A percentile compares a stretch with the other conserved stretches of the same genome.
These are phyloP conservation scores for Drosophila melanosoma DNA, from an alignment of 2,888 invertebrate species.

Conservation along the genomic window DNA sequence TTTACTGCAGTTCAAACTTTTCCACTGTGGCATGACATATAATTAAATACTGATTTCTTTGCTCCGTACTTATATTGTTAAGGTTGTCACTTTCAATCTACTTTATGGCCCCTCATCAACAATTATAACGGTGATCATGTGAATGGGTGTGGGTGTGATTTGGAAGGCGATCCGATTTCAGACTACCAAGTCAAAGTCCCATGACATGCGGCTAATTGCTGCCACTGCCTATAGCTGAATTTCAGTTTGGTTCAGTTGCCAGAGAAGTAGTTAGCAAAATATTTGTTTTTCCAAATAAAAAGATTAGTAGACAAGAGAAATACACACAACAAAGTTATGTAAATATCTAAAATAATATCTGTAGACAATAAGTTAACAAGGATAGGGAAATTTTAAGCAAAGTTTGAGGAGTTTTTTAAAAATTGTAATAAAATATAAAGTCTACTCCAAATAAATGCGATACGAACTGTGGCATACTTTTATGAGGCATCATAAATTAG, in stretches of 20 bases:
- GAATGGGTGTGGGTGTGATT: slow-evolving; percentile 37
- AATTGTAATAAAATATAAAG: background rate
- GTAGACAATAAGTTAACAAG: background rate
- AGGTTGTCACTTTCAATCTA: slow-evolving; percentile 28
- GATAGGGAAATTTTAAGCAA: background rate
- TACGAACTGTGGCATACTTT: slow-evolving; percentile 64
- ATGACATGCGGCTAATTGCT: slow-evolving; percentile 32
- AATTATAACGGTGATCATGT: slow-evolving; percentile 18
- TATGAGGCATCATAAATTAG: slow-evolving; percentile 51
- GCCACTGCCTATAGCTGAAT: background rate
- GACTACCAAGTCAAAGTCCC: slow-evolving; percentile 27
- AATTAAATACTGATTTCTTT: slow-evolving; percentile 30
- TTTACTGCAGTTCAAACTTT: slow-evolving; percentile 50
- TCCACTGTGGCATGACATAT: slow-evolving; percentile 41
- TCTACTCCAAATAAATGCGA: background rate
- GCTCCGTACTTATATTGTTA: slow-evolving; percentile 18
- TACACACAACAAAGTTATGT: background rate
- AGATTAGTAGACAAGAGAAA: background rate
- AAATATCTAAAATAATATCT: background rate
- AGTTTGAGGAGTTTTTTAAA: background rate
- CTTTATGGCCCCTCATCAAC: slow-evolving; percentile 14
- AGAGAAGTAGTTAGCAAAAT: slow-evolving; percentile 1
- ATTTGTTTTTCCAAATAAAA: background rate
- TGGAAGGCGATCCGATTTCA: slow-evolving; percentile 41
- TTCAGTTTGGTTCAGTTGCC: background rate